Base-by-base conservation (phyloP, 1,140 invertebrate species). In the Neotoxoptera formosana region DNA sequence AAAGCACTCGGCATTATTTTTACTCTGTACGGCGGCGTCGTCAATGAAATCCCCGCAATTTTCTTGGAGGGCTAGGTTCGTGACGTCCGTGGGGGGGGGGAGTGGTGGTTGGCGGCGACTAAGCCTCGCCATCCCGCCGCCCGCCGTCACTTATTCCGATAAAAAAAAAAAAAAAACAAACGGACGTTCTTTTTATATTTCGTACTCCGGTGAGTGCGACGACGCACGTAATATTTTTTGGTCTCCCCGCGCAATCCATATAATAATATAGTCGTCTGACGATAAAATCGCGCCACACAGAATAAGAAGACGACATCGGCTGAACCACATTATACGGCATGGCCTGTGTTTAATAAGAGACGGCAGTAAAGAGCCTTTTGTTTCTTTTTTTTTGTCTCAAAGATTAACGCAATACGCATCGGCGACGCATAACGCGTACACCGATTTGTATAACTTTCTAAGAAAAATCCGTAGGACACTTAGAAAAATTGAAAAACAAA, bases 1-100 rank as follows among this genome's bases (percentile, higher is more conserved):
- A 88, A 88, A 48, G 86, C 47, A 88, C 47, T 88, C 86, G 25
- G n/a, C 48, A 48, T 88, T 88, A 88, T 51, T 88, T 48, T 88
- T 88, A 48, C 23, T 88, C n/a, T n/a, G 30, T 48, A 34, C 30
- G 17, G 45, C 41, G n/a, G n/a, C n/a, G n/a, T n/a, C n/a, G 86
- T 48, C 86, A 41, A 48, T 47, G 30, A 48, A 45, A 88, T 88
- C 45, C 30, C 7, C n/a, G 17, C 17, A n/a, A 51, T 48, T n/a
- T 87, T 87, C 30, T 88, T 47, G 84, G 25, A 86, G 84, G 14
- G 30, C 51, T 88, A 30, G 25, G 30, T 88, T 88, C 45, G 2
- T 23, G 7, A 88, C 30, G 1, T 88, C 51, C 34, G 51, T 7
- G 30, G 41, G 45, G 45, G 7, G 41, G 1, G 41, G 41, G n/a